Percentiles rank a stretch among this genome's conserved stretches.
These are phyloP conservation scores for Diloba caeruleocephala DNA, from an alignment of 2,888 invertebrate genomes.

Conservation along the genomic window DNA sequence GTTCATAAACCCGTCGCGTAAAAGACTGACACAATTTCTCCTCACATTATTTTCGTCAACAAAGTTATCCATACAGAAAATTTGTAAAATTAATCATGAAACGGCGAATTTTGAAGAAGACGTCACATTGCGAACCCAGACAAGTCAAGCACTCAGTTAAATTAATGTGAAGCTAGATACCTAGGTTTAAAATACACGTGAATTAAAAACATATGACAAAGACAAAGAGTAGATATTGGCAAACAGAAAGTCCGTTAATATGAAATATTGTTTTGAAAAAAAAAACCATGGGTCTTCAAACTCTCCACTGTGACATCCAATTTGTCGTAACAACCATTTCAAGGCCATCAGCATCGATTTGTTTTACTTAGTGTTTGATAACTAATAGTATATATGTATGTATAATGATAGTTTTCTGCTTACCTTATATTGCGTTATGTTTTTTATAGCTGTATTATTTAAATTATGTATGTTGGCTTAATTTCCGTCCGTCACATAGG, in stretches of 20 bases:
- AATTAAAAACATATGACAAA: slow-evolving; percentile 57
- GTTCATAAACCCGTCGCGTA: slow-evolving; percentile 1
- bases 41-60: slow-evolving; percentile 26
- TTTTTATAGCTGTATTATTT: too few species aligned
- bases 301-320: too few species aligned
- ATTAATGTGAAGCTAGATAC: slow-evolving; percentile 64
- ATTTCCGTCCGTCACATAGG: too few species aligned
- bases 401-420: too few species aligned
- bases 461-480: too few species aligned
- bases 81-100: slow-evolving; percentile 54
- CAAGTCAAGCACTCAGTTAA: slow-evolving; percentile 65
- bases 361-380: too few species aligned
- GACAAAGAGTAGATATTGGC: slow-evolving; percentile 47
- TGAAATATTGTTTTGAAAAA: too few species aligned
- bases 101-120: slow-evolving; percentile 50
- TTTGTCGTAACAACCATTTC: too few species aligned
- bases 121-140: slow-evolving; percentile 51
- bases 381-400: too few species aligned
- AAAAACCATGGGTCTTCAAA: too few species aligned
- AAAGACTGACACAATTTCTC: slow-evolving; percentile 18
- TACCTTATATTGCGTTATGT: too few species aligned
- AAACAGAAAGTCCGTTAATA: slow-evolving; percentile 2
- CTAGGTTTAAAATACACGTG: slow-evolving; percentile 55
- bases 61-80: slow-evolving; percentile 41
- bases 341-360: too few species aligned